Evolutionary conservation across 2,113 vertebrate genomes (phyloP).

Genomic region (Myotis lucifugus): DNA sequence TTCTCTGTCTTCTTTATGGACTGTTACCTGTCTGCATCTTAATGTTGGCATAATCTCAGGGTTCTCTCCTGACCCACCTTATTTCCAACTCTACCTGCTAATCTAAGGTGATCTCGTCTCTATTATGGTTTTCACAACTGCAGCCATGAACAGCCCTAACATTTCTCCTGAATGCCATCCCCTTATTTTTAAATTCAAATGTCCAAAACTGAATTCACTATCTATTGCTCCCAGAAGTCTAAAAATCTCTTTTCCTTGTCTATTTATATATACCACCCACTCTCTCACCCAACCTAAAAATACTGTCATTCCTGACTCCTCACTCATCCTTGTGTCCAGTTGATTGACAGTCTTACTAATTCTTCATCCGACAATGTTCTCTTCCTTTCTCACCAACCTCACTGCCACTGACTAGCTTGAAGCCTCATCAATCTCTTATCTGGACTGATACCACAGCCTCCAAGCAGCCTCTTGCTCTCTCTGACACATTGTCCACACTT

Average conservation of each 20-base stretch:
- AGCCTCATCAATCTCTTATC: constrained; percentile 37
- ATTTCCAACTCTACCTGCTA: background rate
- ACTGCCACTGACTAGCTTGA: background rate
- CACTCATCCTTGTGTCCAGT: background rate
- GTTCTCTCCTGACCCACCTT: background rate
- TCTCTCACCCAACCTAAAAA: background rate
- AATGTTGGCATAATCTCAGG: background rate
- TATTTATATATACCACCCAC: background rate
- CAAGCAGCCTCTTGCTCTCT: background rate
- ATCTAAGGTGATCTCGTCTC: background rate
- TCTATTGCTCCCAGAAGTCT: background rate
- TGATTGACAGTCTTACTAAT: background rate
- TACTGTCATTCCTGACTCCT: background rate
- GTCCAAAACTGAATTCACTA: background rate
- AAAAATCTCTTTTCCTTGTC: background rate
- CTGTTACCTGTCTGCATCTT: background rate
- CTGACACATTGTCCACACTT: background rate
- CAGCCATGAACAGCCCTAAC: background rate
- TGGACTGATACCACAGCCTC: background rate
- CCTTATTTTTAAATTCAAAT: constrained; percentile 29
- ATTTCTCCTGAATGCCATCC: background rate
- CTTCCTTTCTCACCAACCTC: background rate
- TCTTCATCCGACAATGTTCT: background rate
- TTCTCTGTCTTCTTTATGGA: background rate
- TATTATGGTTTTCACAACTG: background rate